phyloP scores from a whole-genome alignment of 2,888 invertebrate species.

The Neria commutata region DNA sequence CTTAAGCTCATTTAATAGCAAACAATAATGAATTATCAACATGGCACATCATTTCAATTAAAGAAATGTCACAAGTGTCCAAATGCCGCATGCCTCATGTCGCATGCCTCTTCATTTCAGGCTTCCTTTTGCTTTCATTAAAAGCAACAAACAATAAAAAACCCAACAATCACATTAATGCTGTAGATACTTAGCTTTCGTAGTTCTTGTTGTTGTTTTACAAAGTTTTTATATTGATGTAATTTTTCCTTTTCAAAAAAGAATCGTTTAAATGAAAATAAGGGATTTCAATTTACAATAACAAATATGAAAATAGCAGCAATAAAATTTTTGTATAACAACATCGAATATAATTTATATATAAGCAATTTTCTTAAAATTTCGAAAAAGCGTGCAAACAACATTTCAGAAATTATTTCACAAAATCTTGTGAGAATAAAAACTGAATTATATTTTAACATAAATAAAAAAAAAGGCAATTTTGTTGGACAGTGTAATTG shows the following conservation, averaged over 20 bases:
- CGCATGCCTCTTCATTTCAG: not conserved
- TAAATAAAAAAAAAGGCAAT: no score
- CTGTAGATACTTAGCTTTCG: not conserved
- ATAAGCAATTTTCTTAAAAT: not conserved
- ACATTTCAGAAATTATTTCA: no score
- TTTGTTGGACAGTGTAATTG: no score
- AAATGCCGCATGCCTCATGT: conserved; percentile 31
- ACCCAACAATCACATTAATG: conserved; percentile 1
- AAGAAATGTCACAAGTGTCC: conserved; percentile 53
- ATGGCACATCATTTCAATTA: conserved; percentile 55
- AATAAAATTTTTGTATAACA: no score
- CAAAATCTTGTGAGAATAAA: not conserved
- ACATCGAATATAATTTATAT: no score
- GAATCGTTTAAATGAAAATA: no score
- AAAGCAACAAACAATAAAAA: not conserved
- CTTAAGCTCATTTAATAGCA: conserved; percentile 48
- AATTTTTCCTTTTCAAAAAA: no score
- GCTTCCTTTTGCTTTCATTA: not conserved
- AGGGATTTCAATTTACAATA: no score
- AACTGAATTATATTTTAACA: not conserved
- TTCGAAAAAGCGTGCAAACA: no score
- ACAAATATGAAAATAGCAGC: no score
- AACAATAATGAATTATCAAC: conserved; percentile 54
- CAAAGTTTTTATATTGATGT: no score
- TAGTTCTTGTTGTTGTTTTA: not conserved